phyloP scores from a whole-genome alignment of 92 coral and sea anemone species.

The Epizoanthus ramosus region DNA sequence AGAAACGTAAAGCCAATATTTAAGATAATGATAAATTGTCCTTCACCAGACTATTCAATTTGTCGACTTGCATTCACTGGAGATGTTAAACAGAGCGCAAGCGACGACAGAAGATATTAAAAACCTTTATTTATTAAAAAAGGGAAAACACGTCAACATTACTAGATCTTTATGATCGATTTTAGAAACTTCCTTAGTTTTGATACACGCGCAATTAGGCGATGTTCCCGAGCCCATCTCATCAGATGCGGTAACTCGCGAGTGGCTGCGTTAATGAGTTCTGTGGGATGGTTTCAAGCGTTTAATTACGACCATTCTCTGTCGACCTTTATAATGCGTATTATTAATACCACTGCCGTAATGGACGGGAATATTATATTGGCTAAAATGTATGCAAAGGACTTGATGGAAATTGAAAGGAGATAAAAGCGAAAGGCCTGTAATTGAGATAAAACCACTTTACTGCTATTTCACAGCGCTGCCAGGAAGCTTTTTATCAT shows the following conservation, averaged over 20 bases:
- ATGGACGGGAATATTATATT: slow-evolving; percentile 64
- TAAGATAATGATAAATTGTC: slow-evolving; percentile 90
- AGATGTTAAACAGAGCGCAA: slow-evolving; percentile 76
- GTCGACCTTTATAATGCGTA: slow-evolving; percentile 57
- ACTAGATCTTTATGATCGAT: slow-evolving; percentile 40
- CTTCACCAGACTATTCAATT: slow-evolving; percentile 82
- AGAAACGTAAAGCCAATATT: slow-evolving; percentile 89
- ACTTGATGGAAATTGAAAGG: slow-evolving; percentile 57
- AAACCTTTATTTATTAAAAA: slow-evolving; percentile 72
- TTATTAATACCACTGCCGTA: slow-evolving; percentile 74
- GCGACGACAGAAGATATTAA: slow-evolving; percentile 70
- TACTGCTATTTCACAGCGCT: slow-evolving; percentile 28
- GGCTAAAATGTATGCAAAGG: slow-evolving; percentile 72
- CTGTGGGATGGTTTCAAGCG: slow-evolving; percentile 58
- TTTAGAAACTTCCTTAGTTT: slow-evolving; percentile 36
- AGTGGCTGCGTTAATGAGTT: slow-evolving; percentile 56
- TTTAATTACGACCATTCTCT: slow-evolving; percentile 66
- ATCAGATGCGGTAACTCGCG: slow-evolving; percentile 33
- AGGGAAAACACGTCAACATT: slow-evolving; percentile 48
- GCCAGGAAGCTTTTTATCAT: slow-evolving; percentile 47
- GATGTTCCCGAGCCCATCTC: slow-evolving; percentile 33
- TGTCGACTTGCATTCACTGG: slow-evolving; percentile 75
- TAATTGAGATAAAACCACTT: slow-evolving; percentile 74
- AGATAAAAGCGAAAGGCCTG: slow-evolving; percentile 61
- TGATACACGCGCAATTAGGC: slow-evolving; percentile 24